Percentiles rank a stretch among this genome's conserved stretches.
Conservation (phyloP, 2,797 vertebrate genomes). For the Melanotaenia parkinsoni region DNA sequence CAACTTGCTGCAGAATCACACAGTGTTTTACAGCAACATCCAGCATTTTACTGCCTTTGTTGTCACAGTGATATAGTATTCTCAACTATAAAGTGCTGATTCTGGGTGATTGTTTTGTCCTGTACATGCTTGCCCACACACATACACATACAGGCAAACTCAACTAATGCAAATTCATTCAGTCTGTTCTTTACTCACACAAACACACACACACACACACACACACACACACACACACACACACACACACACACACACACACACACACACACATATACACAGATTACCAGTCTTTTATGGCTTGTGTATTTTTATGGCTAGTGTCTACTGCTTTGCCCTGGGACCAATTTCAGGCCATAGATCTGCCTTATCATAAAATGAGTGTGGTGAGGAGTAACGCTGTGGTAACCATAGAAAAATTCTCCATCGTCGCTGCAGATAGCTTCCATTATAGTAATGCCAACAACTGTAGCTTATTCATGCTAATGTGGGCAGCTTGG, state of each 20-base stretch:
- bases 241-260: constrained; percentile 20
- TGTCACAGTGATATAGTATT: constrained; percentile 77
- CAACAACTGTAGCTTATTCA: constrained; percentile 25
- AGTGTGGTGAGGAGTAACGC: constrained; percentile 46
- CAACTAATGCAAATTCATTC: constrained; percentile 47
- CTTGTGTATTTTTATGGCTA: constrained; percentile 69
- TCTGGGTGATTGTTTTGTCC: constrained; percentile 75
- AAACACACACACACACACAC: too few species aligned
- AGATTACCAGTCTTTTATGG: constrained; percentile 67
- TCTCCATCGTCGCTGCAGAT: constrained; percentile 41
- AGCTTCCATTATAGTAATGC: constrained; percentile 23
- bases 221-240: constrained; percentile 15
- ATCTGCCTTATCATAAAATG: constrained; percentile 70
- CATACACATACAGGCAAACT: constrained; percentile 13
- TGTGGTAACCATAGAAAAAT: constrained; percentile 33
- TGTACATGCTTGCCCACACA: constrained; percentile 35
- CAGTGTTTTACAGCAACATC: constrained; percentile 73
- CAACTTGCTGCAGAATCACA: constrained; percentile 70
- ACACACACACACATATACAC: constrained; percentile 16
- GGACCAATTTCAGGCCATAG: constrained; percentile 63
- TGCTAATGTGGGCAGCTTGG: constrained; percentile 14
- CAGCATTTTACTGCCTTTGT: constrained; percentile 78
- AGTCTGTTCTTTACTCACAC: constrained; percentile 27
- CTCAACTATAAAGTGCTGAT: constrained; percentile 75
- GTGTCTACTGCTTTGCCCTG: constrained; percentile 59